These are phyloP conservation scores for Coptodon rendalli DNA, from an alignment of 2,113 vertebrate species.

Conservation along the genomic window DNA sequence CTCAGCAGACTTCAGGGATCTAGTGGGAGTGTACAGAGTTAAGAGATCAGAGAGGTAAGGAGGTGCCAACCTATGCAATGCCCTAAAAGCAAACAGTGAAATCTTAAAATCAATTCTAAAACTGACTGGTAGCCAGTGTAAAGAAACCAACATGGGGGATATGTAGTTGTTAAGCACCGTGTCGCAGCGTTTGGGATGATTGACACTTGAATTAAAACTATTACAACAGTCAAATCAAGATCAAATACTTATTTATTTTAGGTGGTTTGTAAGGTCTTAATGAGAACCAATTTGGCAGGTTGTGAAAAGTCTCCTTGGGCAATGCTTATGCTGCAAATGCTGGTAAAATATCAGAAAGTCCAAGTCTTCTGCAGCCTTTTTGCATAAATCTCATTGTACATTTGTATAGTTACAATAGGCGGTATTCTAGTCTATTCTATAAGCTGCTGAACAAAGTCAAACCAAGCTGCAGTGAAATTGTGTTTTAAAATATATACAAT, in stretches of 20 bases:
- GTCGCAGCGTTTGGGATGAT: background rate
- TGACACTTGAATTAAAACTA: background rate
- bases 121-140: background rate
- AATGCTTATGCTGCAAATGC: background rate
- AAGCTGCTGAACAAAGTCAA: background rate
- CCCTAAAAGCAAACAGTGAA: background rate
- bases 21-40: background rate
- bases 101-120: background rate
- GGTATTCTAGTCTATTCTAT: background rate
- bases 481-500: background rate
- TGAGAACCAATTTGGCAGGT: background rate
- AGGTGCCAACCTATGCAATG: background rate
- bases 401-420: background rate
- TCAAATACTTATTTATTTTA: background rate
- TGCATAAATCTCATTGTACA: background rate
- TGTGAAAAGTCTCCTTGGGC: background rate
- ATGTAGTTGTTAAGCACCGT: background rate
- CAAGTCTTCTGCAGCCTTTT: background rate
- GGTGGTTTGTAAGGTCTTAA: background rate
- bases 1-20: background rate
- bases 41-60: background rate
- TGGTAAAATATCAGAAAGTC: background rate
- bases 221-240: background rate
- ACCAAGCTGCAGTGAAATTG: background rate
- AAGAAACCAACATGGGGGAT: background rate